Evolutionary conservation across 1,140 invertebrate species (phyloP), one percentile per base, ranked within the genome.

Genomic region (Heliconius hermathena): DNA sequence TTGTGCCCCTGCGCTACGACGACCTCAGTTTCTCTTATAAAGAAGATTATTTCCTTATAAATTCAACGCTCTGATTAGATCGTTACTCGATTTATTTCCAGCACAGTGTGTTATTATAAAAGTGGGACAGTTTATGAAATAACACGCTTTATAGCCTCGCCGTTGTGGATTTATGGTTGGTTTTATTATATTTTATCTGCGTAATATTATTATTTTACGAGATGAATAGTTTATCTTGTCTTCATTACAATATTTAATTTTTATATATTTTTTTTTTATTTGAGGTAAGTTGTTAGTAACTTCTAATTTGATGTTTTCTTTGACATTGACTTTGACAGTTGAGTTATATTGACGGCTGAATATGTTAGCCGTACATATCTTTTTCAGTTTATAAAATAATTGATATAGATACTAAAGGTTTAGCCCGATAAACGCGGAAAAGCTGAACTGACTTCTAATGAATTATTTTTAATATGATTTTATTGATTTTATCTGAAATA

Each of bases 41-140:
- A 66, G 11, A 66, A 26, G 9, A 66, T 22, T 29, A 13, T 29
- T 66, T 66, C 4, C 60, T 26, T 22, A 66, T 66, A 29, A n/a
- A 26, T 66, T 26, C 22, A 26, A 29, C 60, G 60, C 22, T 57
- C 8, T 66, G 60, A 66, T 66, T 66, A 66, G 60, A 66, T 66
- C 60, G 60, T 66, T 66, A 66, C 60, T 66, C 60, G n/a, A 66
- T 66, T 66, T 66, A 66, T 66, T 66, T 66, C 11, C 22, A 66
- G 60, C 60, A 66, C 26, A 66, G 11, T 66, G 60, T 66, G 22
- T 66, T 66, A 66, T 66, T 66, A 66, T 66, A 66, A 26, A 66
- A 66, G 60, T 66, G 60, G 60, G 60, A 66, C 60, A 29, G 60
- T 66, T 66, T 66, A 66, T 66, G 60, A 66, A 66, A 66, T 29